Conservation (phyloP, 2,888 invertebrate species). For the Spodoptera picta region DNA sequence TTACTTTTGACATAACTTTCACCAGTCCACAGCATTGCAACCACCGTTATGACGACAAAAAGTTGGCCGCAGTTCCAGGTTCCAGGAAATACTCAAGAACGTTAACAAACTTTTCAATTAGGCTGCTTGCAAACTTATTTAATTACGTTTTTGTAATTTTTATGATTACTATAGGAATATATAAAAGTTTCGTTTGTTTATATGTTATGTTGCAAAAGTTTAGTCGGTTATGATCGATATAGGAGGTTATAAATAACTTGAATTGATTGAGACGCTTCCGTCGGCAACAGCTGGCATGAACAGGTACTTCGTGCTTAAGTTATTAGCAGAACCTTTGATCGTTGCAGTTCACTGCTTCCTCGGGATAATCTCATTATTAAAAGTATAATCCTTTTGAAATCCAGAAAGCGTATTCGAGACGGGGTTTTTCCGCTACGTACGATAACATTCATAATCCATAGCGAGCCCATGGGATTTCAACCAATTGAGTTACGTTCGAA, state of each 20-base stretch:
- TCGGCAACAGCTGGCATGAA: constrained; percentile 9
- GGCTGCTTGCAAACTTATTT: constrained; percentile 42
- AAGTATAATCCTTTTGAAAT: constrained; percentile 30
- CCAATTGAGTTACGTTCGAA: constrained; percentile 73
- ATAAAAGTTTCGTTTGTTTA: constrained; percentile 3
- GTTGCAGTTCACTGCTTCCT: constrained; percentile 9
- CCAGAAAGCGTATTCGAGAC: constrained; percentile 26
- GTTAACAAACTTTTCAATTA: constrained; percentile 54
- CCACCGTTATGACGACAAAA: constrained; percentile 13
- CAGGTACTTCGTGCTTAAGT: constrained; percentile 12
- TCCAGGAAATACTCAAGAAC: constrained; percentile 30
- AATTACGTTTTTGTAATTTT: constrained; percentile 20
- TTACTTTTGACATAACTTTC: constrained; percentile 51
- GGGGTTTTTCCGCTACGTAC: constrained; percentile 61
- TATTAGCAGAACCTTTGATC: constrained; percentile 4
- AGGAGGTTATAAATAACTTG: constrained; percentile 19
- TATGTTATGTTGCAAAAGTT: constrained; percentile 5
- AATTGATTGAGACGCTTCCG: constrained; percentile 29
- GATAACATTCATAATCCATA: constrained; percentile 78
- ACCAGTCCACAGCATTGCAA: constrained; percentile 20
- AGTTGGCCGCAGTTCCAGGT: constrained; percentile 24
- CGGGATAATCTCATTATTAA: constrained; percentile 38
- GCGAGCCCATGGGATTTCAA: constrained; percentile 69
- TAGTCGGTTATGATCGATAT: constrained; percentile 8
- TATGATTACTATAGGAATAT: neutral